A percentile compares a stretch with the other conserved stretches of the same genome.
These are phyloP conservation scores for Trochalopteron elliotii DNA, from an alignment of 2,113 vertebrate genomes.

Conservation along the genomic window DNA sequence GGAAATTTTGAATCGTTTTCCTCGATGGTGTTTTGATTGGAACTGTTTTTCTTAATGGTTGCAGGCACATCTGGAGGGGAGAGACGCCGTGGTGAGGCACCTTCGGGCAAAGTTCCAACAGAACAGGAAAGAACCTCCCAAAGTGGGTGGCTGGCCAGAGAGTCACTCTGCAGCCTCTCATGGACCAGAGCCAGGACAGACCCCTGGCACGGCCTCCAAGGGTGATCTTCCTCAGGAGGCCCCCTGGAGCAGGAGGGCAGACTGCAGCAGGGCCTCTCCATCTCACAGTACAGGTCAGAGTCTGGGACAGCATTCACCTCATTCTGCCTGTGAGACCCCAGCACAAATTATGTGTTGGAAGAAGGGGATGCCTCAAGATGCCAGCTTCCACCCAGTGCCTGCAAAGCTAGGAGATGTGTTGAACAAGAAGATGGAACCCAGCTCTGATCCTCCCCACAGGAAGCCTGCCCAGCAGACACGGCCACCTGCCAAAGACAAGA, in stretches of 20 bases:
- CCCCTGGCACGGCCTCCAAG: not conserved
- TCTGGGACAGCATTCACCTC: not conserved
- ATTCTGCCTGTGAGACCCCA: accelerated
- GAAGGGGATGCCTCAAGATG: not conserved
- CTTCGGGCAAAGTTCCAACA: conserved; percentile 28
- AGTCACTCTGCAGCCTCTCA: not conserved
- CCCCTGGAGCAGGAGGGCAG: not conserved
- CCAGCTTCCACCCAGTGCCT: not conserved
- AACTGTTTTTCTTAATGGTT: not conserved
- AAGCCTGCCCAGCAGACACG: not conserved
- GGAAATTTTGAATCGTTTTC: not conserved
- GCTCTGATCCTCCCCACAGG: not conserved
- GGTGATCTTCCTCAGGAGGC: not conserved
- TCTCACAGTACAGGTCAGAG: not conserved
- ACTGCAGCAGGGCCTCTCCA: not conserved
- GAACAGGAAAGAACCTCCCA: not conserved
- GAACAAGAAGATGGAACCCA: not conserved
- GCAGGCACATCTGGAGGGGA: not conserved
- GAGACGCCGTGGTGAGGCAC: not conserved
- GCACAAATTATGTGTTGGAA: not conserved
- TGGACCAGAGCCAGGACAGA: not conserved
- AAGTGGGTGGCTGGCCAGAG: accelerated
- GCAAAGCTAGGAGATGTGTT: not conserved
- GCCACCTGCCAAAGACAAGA: not conserved
- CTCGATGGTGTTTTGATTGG: not conserved